Evolutionary conservation across 2,113 vertebrate genomes (phyloP).

Genomic region (Phrynocephalus versicolor): DNA sequence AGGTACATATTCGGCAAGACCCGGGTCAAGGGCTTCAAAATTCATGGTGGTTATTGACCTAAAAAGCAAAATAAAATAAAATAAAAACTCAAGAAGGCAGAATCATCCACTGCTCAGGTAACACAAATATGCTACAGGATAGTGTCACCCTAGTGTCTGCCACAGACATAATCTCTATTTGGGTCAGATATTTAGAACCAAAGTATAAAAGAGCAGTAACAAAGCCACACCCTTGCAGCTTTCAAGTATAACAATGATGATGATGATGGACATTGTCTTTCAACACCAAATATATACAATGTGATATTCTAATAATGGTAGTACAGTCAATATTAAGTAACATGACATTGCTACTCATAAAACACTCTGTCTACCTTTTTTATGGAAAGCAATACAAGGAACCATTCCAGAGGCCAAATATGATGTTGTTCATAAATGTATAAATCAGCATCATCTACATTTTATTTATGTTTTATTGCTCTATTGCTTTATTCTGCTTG

Average conservation of each 20-base stretch:
- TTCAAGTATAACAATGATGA: too few relatives aligned
- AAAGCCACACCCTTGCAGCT: too few relatives aligned
- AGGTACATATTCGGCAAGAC: conserved; percentile 85
- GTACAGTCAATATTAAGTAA: background rate
- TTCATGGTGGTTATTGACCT: conserved; percentile 82
- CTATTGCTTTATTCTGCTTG: too few relatives aligned
- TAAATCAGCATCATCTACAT: too few relatives aligned
- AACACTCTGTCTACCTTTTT: background rate
- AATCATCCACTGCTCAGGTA: background rate
- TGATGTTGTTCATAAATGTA: background rate
- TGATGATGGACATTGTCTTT: background rate
- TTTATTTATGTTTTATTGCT: too few relatives aligned
- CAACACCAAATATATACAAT: background rate
- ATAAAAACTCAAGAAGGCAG: background rate
- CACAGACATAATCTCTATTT: background rate
- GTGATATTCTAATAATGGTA: background rate
- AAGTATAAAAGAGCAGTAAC: background rate
- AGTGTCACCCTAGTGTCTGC: background rate
- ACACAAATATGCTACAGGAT: background rate
- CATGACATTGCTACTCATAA: background rate
- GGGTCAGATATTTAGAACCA: background rate
- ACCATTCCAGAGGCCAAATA: background rate
- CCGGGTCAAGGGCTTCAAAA: conserved; percentile 89
- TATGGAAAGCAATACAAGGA: too few relatives aligned
- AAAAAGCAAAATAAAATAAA: background rate